A percentile compares a stretch with the other conserved stretches of the same genome.
phyloP scores from a whole-genome alignment of 2,888 invertebrate species.

The Rhogogaster chlorosoma region DNA sequence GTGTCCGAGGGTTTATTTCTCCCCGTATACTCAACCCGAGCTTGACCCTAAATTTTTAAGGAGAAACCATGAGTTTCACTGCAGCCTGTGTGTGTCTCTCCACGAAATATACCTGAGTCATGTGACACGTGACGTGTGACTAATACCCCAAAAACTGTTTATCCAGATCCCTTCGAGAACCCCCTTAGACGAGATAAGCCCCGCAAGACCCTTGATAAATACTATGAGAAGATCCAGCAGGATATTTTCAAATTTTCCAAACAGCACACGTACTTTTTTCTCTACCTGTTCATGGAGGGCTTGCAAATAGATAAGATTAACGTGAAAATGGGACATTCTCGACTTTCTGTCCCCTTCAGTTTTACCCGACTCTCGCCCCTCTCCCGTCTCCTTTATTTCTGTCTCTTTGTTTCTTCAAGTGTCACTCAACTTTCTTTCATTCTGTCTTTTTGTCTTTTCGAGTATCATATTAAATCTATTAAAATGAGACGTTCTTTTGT shows the following conservation, averaged over 20 bases:
- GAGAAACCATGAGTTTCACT: not conserved
- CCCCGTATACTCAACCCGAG: slow-evolving; percentile 4
- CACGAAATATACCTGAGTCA: slow-evolving; percentile 28
- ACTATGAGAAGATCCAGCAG: slow-evolving; percentile 29
- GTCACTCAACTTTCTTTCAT: not conserved
- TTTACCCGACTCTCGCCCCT: slow-evolving; percentile 20
- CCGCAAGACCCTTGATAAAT: slow-evolving; percentile 17
- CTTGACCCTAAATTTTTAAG: slow-evolving; percentile 37
- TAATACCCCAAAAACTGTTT: slow-evolving; percentile 52
- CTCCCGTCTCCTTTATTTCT: not conserved
- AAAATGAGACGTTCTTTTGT: not conserved
- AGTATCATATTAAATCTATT: slow-evolving; percentile 9
- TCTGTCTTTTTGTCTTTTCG: not conserved
- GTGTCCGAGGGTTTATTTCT: slow-evolving; percentile 26
- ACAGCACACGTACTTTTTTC: not conserved
- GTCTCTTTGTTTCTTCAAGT: slow-evolving; percentile 24
- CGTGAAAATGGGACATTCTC: slow-evolving; percentile 52
- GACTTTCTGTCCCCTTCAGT: not conserved
- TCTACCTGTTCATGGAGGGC: slow-evolving; percentile 47
- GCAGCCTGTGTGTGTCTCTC: not conserved
- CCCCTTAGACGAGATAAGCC: slow-evolving; percentile 49
- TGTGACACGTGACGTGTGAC: slow-evolving; percentile 33
- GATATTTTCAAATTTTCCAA: slow-evolving; percentile 58
- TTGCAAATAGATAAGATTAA: slow-evolving; percentile 60
- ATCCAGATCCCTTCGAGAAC: slow-evolving; percentile 38